These are phyloP conservation scores for Hirtodrosophila cameraria DNA, from an alignment of 2,888 invertebrate genomes.

Conservation along the genomic window DNA sequence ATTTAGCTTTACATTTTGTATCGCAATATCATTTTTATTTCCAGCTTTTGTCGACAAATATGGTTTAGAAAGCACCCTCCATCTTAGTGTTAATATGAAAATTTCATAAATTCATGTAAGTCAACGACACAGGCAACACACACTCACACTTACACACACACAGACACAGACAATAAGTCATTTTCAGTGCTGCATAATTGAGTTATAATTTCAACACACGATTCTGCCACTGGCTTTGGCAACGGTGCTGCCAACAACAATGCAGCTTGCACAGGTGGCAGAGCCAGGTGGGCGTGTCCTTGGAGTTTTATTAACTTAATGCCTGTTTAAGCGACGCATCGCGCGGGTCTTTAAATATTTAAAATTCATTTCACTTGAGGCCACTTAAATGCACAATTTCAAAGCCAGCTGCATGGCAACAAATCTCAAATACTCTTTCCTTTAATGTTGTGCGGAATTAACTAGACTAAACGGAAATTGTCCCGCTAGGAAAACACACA, in stretches of 20 bases:
- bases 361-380: slow-evolving; percentile 67
- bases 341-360: slow-evolving; percentile 68
- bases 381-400: slow-evolving; percentile 42
- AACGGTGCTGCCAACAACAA: no score
- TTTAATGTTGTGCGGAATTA: no score
- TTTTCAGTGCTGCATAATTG: slow-evolving; percentile 59
- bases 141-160: slow-evolving; percentile 1
- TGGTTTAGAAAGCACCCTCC: no score
- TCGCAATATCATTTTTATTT: no score
- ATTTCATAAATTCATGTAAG: background rate
- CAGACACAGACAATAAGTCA: background rate
- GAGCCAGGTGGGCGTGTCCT: slow-evolving; percentile 47
- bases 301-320: slow-evolving; percentile 73
- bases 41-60: no score
- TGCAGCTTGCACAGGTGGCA: slow-evolving; percentile 1
- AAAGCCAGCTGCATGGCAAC: slow-evolving; percentile 8
- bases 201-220: slow-evolving; percentile 55
- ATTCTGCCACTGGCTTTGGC: background rate
- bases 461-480: no score
- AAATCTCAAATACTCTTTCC: slow-evolving; percentile 10
- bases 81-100: background rate
- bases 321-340: slow-evolving; percentile 65
- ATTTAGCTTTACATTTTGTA: no score
- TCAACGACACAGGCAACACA: background rate
- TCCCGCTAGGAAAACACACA: no score